phyloP scores from a whole-genome alignment of 1,140 invertebrate genomes.

The Drosophila sturtevanti region DNA sequence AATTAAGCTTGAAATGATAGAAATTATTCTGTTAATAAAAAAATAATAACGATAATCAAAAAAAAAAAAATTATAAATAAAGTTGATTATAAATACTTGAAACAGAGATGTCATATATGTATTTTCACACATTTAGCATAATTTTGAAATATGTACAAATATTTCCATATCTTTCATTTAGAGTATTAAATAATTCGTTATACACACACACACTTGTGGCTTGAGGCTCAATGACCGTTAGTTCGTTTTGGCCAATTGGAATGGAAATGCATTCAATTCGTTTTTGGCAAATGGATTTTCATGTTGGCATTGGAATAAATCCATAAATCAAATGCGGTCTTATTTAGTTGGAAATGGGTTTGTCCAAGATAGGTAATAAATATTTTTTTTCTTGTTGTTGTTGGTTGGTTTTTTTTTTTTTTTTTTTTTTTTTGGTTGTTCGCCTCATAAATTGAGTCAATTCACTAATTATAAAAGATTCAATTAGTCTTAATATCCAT shows the following conservation, averaged over 20 bases:
- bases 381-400: background rate
- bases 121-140: no score
- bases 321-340: constrained; percentile 34
- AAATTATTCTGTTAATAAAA: no score
- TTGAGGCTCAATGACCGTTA: constrained; percentile 55
- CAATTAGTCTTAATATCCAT: background rate
- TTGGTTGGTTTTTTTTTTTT: no score
- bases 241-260: constrained; percentile 3
- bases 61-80: no score
- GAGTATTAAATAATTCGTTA: no score
- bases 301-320: constrained; percentile 59
- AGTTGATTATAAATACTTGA: no score
- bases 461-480: background rate
- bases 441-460: background rate
- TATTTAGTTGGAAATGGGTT: background rate
- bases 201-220: background rate
- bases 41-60: no score
- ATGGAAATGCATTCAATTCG: constrained; percentile 29
- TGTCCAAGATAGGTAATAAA: constrained; percentile 1
- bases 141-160: no score
- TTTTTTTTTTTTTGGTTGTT: no score
- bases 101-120: no score
- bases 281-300: constrained; percentile 24
- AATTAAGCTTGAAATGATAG: no score
- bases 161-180: no score